Conservation (phyloP, 2,797 vertebrate genomes). For the Epinephelus awoara region DNA sequence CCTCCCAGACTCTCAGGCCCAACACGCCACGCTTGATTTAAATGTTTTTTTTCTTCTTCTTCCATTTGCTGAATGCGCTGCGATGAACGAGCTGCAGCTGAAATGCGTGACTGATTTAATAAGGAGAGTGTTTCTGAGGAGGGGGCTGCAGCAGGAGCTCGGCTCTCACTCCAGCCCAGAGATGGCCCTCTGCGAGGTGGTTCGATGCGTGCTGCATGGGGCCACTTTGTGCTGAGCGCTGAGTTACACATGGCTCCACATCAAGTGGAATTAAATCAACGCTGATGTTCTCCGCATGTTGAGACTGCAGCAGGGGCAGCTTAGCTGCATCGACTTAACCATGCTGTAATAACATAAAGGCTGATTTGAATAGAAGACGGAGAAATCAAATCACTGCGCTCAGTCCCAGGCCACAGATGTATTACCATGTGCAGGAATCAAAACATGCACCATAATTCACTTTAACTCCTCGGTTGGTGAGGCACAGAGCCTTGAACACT, state of each 20-base stretch:
- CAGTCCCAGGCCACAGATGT: background rate
- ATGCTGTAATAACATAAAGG: conserved; percentile 51
- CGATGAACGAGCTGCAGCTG: conserved; percentile 62
- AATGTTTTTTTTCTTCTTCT: conserved; percentile 24
- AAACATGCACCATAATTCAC: conserved; percentile 22
- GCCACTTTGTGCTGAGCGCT: conserved; percentile 81
- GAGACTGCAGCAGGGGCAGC: conserved; percentile 66
- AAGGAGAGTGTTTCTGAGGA: conserved; percentile 51
- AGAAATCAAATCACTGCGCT: conserved; percentile 45
- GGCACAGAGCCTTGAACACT: conserved; percentile 16
- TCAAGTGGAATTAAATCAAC: conserved; percentile 80
- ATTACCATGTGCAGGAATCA: background rate
- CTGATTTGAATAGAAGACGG: conserved; percentile 50
- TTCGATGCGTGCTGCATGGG: conserved; percentile 65
- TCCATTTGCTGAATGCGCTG: conserved; percentile 67
- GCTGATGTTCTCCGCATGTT: conserved; percentile 60
- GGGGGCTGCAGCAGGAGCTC: conserved; percentile 56
- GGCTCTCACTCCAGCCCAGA: conserved; percentile 33
- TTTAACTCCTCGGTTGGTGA: background rate
- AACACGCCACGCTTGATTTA: conserved; percentile 54
- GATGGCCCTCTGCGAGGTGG: conserved; percentile 53
- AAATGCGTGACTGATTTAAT: conserved; percentile 80
- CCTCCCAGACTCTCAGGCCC: conserved; percentile 32
- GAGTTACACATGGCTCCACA: conserved; percentile 77
- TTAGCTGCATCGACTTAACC: conserved; percentile 63